Evolutionary conservation across 2,113 vertebrate genomes (phyloP), one percentile per base, ranked within the genome.

Genomic region (Garra rufa): DNA sequence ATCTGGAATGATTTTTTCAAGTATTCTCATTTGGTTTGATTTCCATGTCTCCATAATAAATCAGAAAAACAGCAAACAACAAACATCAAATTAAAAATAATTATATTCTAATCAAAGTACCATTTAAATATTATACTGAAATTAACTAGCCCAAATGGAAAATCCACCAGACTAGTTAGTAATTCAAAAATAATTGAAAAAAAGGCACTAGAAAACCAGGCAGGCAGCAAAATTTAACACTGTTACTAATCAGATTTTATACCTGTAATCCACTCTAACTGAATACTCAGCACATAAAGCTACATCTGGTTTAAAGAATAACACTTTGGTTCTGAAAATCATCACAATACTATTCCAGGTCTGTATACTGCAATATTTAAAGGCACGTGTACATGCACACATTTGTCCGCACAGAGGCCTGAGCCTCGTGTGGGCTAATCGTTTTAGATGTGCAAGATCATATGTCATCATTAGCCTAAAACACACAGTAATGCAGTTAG

Each of bases 401-500:
- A n/a, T 63, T 46, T 79, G 41, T 44, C 76, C 76, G 19, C 41
- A 79, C 38, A 75, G n/a, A 70, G 28, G 11, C 26, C 21, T 55
- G 59, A 69, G 15, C 26, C 30, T 41, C 19, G 8, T 55, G 79
- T 30, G 11, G 46, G 44, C 46, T 82, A 82, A 82, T 71, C 30
- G 2, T 28, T 41, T 82, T 82, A 82, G 30, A 38, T 82, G 80
- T 82, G 63, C 21, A 70, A 38, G 43, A 82, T 82, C 80, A 55
- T 81, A 24, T 82, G 43, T 82, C 80, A 70, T 71, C 46, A 82
- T 82, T 70, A 70, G 28, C 11, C 80, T 82, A 52, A 70, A 71
- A 82, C 80, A 70, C 80, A 70, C 28, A 55, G 46, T 70, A 55
- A 82, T 82, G 65, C 65, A 70, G 80, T 70, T 69, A 82, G 48